Conservation (phyloP, 2,113 vertebrate genomes). For the Hippocampus comes region DNA sequence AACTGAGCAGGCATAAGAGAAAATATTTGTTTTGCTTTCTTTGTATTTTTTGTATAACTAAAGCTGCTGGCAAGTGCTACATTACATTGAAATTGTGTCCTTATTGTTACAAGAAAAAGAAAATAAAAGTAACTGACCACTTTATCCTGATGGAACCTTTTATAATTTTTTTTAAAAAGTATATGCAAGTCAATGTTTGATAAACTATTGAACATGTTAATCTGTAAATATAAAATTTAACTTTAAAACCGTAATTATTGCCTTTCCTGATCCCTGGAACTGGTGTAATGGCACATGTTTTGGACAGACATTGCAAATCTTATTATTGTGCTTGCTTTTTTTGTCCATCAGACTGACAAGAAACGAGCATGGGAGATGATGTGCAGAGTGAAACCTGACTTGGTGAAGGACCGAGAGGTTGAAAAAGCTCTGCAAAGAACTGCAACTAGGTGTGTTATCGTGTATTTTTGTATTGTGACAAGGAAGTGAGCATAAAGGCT, state of each 20-base stretch:
- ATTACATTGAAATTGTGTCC: background rate
- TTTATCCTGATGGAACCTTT: too few relatives aligned
- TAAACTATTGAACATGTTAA: background rate
- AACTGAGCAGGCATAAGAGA: background rate
- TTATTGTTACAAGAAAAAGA: too few relatives aligned
- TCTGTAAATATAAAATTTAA: background rate
- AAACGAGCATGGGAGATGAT: constrained; percentile 89
- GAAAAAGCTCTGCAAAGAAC: constrained; percentile 86
- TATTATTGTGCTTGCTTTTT: background rate
- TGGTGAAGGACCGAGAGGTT: constrained; percentile 80
- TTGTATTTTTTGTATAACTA: too few relatives aligned
- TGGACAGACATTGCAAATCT: background rate
- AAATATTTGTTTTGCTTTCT: too few relatives aligned
- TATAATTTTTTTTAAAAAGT: too few relatives aligned
- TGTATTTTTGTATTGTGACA: background rate
- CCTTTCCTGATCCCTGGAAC: too few relatives aligned
- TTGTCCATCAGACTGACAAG: constrained; percentile 78
- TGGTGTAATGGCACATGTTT: background rate
- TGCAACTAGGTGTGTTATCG: constrained; percentile 82
- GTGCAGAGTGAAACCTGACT: constrained; percentile 87
- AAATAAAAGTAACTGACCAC: too few relatives aligned
- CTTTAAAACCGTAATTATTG: background rate
- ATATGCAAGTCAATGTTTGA: background rate
- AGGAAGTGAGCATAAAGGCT: background rate
- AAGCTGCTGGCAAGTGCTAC: background rate